phyloP scores from a whole-genome alignment of 2,888 invertebrate species.

The Parelbella ahira region DNA sequence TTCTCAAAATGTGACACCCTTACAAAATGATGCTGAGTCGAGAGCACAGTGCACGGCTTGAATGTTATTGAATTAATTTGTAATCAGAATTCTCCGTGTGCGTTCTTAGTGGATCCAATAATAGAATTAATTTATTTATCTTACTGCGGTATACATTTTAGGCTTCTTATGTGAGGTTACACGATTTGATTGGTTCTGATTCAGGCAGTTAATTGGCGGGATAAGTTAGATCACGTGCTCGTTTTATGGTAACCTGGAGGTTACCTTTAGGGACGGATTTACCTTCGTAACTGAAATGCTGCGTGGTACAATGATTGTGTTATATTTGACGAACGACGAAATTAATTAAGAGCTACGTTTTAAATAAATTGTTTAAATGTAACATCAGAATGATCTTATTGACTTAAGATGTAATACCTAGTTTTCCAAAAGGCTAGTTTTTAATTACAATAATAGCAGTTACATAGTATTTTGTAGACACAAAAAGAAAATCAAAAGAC shows the following conservation, averaged over 20 bases:
- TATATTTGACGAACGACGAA: constrained; percentile 5
- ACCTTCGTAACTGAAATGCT: constrained; percentile 8
- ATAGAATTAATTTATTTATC: constrained; percentile 59
- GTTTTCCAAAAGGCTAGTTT: too few relatives aligned
- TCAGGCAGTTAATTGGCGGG: constrained; percentile 21
- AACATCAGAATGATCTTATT: too few relatives aligned
- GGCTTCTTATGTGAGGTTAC: constrained; percentile 37
- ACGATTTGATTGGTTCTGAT: constrained; percentile 33
- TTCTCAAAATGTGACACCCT: constrained; percentile 80
- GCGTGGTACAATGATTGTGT: constrained; percentile 12
- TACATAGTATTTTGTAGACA: constrained; percentile 62
- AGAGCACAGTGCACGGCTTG: constrained; percentile 74
- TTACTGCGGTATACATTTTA: constrained; percentile 41
- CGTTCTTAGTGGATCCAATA: constrained; percentile 67
- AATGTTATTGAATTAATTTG: constrained; percentile 79
- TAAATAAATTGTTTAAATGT: too few relatives aligned
- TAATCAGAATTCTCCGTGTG: constrained; percentile 75
- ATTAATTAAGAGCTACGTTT: too few relatives aligned
- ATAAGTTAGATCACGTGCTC: constrained; percentile 22
- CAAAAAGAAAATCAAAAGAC: constrained; percentile 72
- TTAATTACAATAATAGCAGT: constrained; percentile 59
- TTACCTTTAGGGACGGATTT: too few relatives aligned
- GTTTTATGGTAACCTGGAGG: constrained; percentile 20
- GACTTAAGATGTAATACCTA: too few relatives aligned
- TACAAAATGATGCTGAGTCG: constrained; percentile 71